Percentiles rank a stretch among this genome's conserved stretches.
Conservation (phyloP, 2,888 invertebrate genomes). For the Cheilosia grossa region DNA sequence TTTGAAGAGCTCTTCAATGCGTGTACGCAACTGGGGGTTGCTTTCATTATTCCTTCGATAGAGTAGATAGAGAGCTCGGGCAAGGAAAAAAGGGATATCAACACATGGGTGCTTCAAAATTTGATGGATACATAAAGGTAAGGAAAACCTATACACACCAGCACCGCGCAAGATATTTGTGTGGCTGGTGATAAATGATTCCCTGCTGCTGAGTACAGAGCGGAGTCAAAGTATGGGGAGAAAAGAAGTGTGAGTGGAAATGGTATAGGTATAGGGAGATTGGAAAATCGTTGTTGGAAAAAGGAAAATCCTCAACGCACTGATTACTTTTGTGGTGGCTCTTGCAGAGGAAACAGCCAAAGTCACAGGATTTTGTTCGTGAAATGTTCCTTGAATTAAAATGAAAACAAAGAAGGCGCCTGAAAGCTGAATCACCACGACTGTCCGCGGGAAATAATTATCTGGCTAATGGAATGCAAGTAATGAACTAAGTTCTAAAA, state of each 20-base stretch:
- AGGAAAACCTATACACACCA: constrained; percentile 36
- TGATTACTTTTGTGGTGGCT: constrained; percentile 18
- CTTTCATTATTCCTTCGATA: constrained; percentile 23
- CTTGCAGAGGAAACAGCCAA: constrained; percentile 5
- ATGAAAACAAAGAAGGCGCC: no score
- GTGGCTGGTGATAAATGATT: constrained; percentile 64
- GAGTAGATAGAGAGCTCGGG: constrained; percentile 5
- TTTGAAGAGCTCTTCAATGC: constrained; percentile 63
- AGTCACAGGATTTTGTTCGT: background rate
- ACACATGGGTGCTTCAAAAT: constrained; percentile 71
- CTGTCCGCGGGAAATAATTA: no score
- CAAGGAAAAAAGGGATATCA: constrained; percentile 62
- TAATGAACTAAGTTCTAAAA: no score
- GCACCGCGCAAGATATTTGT: constrained; percentile 38
- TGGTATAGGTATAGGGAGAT: constrained; percentile 1
- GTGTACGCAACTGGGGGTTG: constrained; percentile 66
- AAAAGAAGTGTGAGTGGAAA: background rate
- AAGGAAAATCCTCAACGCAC: constrained; percentile 8
- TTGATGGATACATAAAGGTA: constrained; percentile 67
- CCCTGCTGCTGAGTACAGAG: background rate
- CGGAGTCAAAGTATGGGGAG: background rate
- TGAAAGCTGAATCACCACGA: no score
- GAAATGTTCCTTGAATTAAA: no score
- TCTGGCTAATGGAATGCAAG: no score
- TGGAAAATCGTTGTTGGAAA: background rate